Percentiles rank a stretch among this genome's conserved stretches.
Conservation (phyloP, 2,888 invertebrate genomes). For the Marronus borbonicus region DNA sequence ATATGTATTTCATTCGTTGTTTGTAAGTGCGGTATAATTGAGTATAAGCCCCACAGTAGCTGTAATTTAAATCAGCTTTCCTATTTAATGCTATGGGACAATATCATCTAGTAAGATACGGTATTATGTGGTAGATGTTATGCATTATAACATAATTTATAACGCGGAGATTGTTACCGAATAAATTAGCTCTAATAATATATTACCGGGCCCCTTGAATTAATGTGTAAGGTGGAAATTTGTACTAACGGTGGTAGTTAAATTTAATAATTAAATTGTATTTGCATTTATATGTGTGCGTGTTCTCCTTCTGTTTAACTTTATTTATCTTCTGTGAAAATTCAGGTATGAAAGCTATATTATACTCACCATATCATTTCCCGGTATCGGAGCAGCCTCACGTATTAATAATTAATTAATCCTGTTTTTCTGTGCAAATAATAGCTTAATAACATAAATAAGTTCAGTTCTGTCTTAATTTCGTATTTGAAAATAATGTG, state of each 20-base stretch:
- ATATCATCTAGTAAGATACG: slow-evolving; percentile 24
- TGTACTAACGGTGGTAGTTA: neutral
- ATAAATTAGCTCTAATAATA: slow-evolving; percentile 21
- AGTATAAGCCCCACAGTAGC: slow-evolving; percentile 5
- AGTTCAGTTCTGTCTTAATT: no score
- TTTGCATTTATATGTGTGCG: neutral
- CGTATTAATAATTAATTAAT: no score
- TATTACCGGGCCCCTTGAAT: slow-evolving; percentile 5
- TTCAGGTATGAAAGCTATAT: no score
- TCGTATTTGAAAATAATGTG: no score
- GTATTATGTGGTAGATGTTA: slow-evolving; percentile 31
- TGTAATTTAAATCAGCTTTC: slow-evolving; percentile 29
- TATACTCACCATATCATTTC: no score
- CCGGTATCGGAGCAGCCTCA: no score
- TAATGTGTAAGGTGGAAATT: slow-evolving; percentile 10
- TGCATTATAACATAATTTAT: slow-evolving; percentile 35
- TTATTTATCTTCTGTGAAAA: neutral
- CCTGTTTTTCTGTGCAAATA: no score
- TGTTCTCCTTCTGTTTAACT: neutral
- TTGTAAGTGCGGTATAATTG: neutral
- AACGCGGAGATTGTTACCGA: slow-evolving; percentile 14
- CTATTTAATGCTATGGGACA: slow-evolving; percentile 9
- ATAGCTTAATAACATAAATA: no score
- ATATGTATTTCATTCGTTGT: no score
- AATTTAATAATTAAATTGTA: neutral